These are phyloP conservation scores for Sarcophaga subvicina DNA, from an alignment of 2,888 invertebrate genomes.

Conservation along the genomic window DNA sequence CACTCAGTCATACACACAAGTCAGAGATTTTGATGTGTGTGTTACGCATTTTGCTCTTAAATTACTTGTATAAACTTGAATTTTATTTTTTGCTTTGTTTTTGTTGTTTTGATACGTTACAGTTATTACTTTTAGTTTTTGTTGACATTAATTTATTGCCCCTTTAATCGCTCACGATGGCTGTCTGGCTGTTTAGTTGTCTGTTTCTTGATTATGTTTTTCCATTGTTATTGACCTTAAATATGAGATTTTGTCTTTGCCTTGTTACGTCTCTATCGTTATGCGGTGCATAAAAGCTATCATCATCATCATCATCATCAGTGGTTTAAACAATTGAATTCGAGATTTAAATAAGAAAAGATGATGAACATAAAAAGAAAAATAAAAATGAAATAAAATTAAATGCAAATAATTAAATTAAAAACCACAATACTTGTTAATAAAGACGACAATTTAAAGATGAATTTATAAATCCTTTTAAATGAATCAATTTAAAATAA, in stretches of 20 bases:
- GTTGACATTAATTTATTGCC: neutral
- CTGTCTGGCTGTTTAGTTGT: too few relatives aligned
- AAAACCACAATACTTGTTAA: slow-evolving; percentile 20
- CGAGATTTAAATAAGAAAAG: slow-evolving; percentile 10
- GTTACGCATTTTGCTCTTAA: slow-evolving; percentile 18
- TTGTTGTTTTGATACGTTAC: neutral
- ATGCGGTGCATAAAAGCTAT: slow-evolving; percentile 47
- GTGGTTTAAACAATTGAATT: slow-evolving; percentile 14
- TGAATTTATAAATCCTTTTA: neutral
- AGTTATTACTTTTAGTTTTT: neutral
- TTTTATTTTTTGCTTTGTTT: neutral
- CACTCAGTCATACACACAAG: neutral
- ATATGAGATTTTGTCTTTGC: slow-evolving; percentile 1
- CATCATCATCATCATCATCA: slow-evolving; percentile 29
- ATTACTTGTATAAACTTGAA: slow-evolving; percentile 21
- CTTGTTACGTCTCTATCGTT: neutral
- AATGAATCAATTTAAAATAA: slow-evolving; percentile 18
- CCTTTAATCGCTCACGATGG: neutral
- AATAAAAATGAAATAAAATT: neutral
- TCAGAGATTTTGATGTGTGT: neutral
- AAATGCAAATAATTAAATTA: slow-evolving; percentile 26
- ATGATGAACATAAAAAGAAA: neutral
- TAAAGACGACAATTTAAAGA: slow-evolving; percentile 25
- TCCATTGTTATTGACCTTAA: slow-evolving; percentile 47
- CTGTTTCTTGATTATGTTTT: neutral